A percentile compares a stretch with the other conserved stretches of the same genome.
Conservation (phyloP, 2,113 vertebrate species). For the Semnornis frantzii region DNA sequence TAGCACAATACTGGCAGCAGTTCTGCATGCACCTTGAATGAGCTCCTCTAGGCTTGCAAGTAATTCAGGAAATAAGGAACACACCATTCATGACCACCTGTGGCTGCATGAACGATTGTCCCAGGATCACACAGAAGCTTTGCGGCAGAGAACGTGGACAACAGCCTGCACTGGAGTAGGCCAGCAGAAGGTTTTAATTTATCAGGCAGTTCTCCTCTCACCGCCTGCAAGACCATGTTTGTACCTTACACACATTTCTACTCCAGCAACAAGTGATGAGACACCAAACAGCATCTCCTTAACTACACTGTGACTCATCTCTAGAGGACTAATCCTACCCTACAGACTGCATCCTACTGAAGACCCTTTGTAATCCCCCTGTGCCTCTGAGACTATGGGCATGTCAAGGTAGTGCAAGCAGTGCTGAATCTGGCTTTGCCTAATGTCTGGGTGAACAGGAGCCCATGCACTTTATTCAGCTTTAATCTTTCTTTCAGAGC, state of each 20-base stretch:
- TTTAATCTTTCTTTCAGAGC: not conserved
- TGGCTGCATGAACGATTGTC: not conserved
- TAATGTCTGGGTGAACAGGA: not conserved
- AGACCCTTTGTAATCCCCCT: not conserved
- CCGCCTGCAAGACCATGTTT: not conserved
- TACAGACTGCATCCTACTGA: not conserved
- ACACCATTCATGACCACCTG: not conserved
- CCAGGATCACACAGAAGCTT: not conserved
- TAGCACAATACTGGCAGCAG: not conserved
- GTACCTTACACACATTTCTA: not conserved
- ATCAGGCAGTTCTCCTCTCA: not conserved
- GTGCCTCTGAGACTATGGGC: not conserved
- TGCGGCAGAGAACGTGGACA: not conserved
- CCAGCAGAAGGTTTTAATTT: not conserved
- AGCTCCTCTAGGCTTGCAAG: not conserved
- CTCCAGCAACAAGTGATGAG: not conserved
- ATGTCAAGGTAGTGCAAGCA: not conserved
- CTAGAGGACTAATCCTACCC: not conserved
- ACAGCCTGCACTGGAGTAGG: not conserved
- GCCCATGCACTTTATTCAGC: not conserved
- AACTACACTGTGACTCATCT: not conserved
- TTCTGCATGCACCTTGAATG: not conserved
- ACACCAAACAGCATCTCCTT: not conserved
- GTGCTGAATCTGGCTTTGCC: not conserved
- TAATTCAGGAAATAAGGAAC: constrained; percentile 15